Evolutionary conservation across 1,140 invertebrate genomes (phyloP).

Genomic region (Pseudomyrmex flavicornis): DNA sequence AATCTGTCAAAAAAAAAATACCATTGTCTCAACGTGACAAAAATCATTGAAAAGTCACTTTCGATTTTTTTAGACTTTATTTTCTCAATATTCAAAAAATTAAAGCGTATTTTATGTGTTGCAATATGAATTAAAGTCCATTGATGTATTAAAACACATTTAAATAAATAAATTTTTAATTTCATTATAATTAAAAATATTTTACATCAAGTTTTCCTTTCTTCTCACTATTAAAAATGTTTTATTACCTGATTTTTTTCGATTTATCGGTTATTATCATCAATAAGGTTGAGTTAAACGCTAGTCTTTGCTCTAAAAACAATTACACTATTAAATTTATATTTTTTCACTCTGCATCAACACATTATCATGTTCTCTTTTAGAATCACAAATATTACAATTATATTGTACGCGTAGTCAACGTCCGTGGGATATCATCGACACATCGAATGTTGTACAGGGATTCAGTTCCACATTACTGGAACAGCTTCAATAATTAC

Average conservation of each 20-base stretch:
- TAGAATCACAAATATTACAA: not conserved
- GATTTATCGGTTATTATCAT: not conserved
- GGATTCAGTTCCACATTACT: slow-evolving; percentile 31
- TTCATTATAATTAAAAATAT: not conserved
- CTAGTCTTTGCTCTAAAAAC: not conserved
- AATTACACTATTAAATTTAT: not conserved
- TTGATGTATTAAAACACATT: not conserved
- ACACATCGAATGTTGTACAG: not conserved
- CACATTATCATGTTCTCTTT: not conserved
- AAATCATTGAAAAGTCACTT: too few relatives aligned
- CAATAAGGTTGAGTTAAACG: not conserved
- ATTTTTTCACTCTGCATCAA: not conserved
- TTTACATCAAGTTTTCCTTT: too few relatives aligned
- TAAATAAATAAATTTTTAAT: not conserved
- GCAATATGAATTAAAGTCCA: not conserved
- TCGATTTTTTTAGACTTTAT: too few relatives aligned
- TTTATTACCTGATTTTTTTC: too few relatives aligned
- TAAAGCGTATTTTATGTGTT: not conserved
- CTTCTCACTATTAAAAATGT: too few relatives aligned
- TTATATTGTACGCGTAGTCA: not conserved
- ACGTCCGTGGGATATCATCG: slow-evolving; percentile 41
- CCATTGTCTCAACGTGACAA: too few relatives aligned
- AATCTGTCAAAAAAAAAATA: too few relatives aligned
- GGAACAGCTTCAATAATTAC: slow-evolving; percentile 58
- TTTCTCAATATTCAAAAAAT: not conserved